Percentiles rank a stretch among this genome's conserved stretches.
These are phyloP conservation scores for Bombus terrestris DNA, from an alignment of 1,140 invertebrate genomes.

Conservation along the genomic window DNA sequence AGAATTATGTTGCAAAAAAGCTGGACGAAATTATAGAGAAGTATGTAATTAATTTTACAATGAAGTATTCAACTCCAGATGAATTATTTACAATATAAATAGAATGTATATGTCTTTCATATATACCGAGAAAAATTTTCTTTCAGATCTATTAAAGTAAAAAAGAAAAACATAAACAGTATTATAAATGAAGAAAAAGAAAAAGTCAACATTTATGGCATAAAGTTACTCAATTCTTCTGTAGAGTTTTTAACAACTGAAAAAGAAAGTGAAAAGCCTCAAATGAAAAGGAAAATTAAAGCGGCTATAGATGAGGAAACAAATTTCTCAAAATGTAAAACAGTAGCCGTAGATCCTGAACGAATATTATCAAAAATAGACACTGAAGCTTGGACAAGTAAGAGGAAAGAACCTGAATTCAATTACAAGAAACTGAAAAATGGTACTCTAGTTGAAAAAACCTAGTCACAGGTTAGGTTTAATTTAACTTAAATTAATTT, in stretches of 20 bases:
- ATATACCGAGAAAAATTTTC: slow-evolving; percentile 1
- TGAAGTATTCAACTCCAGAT: neutral
- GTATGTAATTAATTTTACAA: slow-evolving; percentile 47
- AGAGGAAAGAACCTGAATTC: slow-evolving; percentile 67
- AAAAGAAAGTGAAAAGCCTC: slow-evolving; percentile 12
- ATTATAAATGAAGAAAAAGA: slow-evolving; percentile 26
- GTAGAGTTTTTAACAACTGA: slow-evolving; percentile 34
- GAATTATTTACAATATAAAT: neutral
- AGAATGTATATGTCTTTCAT: too few relatives aligned
- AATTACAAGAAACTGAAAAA: slow-evolving; percentile 72
- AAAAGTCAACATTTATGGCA: slow-evolving; percentile 44
- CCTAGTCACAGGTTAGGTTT: slow-evolving; percentile 23
- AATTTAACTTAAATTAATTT: neutral
- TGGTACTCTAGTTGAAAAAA: slow-evolving; percentile 67
- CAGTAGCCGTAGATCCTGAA: slow-evolving; percentile 68
- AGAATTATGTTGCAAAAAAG: slow-evolving; percentile 71
- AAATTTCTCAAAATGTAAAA: slow-evolving; percentile 59
- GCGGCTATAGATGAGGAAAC: slow-evolving; percentile 40
- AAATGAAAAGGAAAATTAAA: slow-evolving; percentile 41
- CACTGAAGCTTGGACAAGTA: slow-evolving; percentile 69
- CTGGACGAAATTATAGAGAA: slow-evolving; percentile 66
- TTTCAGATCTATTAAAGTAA: slow-evolving; percentile 55
- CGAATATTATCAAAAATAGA: slow-evolving; percentile 68
- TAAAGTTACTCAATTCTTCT: slow-evolving; percentile 71
- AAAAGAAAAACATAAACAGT: slow-evolving; percentile 13